Conservation (phyloP, 2,888 invertebrate genomes). For the Sphecodes monilicornis region DNA sequence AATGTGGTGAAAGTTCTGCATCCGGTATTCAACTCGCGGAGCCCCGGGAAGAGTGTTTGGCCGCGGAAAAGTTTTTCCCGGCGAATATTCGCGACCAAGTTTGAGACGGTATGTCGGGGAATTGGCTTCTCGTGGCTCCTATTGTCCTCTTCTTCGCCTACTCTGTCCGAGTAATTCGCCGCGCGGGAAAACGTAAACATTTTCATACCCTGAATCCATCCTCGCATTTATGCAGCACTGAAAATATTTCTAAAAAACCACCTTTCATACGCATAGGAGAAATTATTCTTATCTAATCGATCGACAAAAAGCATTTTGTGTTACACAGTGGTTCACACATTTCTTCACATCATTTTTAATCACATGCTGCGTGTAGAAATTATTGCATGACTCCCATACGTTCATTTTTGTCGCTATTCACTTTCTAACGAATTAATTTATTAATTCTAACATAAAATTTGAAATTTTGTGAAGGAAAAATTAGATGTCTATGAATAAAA, state of each 20-base stretch:
- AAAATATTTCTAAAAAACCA: background rate
- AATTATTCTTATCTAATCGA: background rate
- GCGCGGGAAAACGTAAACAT: background rate
- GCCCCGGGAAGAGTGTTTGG: conserved; percentile 53
- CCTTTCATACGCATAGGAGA: background rate
- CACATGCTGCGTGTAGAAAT: too few species aligned
- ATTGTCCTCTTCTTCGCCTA: conserved; percentile 17
- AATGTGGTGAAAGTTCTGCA: conserved; percentile 71
- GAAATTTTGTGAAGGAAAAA: too few species aligned
- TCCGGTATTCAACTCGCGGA: conserved; percentile 63
- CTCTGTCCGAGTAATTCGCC: conserved; percentile 46
- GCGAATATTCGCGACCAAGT: conserved; percentile 51
- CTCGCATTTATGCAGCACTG: background rate
- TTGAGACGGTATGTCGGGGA: conserved; percentile 30
- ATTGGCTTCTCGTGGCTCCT: conserved; percentile 39
- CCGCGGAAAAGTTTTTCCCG: conserved; percentile 50
- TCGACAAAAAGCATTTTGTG: too few species aligned
- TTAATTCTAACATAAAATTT: too few species aligned
- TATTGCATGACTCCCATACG: too few species aligned
- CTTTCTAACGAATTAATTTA: too few species aligned
- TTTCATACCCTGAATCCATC: background rate
- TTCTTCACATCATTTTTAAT: too few species aligned
- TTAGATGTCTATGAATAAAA: too few species aligned
- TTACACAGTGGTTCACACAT: too few species aligned
- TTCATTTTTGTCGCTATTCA: too few species aligned